Conservation (phyloP, 2,888 invertebrate species). For the Apeira syringaria region DNA sequence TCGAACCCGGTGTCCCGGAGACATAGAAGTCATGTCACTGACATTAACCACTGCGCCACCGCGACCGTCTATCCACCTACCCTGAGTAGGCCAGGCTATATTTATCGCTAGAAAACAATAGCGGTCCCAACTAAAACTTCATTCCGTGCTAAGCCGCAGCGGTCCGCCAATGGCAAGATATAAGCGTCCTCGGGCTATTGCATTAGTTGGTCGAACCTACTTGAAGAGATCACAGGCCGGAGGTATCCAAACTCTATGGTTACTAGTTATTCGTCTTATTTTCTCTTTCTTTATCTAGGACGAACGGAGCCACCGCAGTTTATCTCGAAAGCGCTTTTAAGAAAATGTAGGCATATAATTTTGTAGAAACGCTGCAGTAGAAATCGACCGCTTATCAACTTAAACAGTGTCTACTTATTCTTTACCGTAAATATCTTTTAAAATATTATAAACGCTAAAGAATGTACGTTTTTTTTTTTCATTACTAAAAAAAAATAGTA, state of each 20-base stretch:
- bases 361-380: conserved; percentile 57
- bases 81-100: no score
- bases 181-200: no score
- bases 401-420: conserved; percentile 46
- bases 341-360: conserved; percentile 41
- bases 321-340: conserved; percentile 13
- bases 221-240: background rate
- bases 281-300: conserved; percentile 13
- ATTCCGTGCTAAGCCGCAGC: no score
- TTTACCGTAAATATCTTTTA: conserved; percentile 34
- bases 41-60: no score
- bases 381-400: conserved; percentile 39
- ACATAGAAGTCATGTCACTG: no score
- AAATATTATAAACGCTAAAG: background rate
- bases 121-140: no score
- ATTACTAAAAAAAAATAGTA: no score
- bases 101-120: no score
- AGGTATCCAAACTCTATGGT: conserved; percentile 1
- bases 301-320: conserved; percentile 5
- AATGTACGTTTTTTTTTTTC: background rate
- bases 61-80: no score
- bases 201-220: no score
- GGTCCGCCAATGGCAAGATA: no score
- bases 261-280: conserved; percentile 7
- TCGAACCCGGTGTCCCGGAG: no score